Conservation (phyloP, 2,888 invertebrate genomes). For the Galerucella nymphaeae region DNA sequence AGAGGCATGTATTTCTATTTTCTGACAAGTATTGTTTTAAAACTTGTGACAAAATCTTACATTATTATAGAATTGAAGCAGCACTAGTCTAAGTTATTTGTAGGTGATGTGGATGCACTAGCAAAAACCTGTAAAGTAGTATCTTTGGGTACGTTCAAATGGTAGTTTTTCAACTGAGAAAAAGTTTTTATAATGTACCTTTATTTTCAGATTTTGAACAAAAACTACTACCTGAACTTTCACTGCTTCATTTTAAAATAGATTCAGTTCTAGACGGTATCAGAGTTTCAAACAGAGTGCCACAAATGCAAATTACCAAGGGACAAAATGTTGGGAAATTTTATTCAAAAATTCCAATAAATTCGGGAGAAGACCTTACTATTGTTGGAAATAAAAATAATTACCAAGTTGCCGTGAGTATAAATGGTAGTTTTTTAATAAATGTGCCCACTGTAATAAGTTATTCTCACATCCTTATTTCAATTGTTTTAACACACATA, state of each 20-base stretch:
- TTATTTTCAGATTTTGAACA: not conserved
- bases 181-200: too few relatives aligned
- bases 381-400: slow-evolving; percentile 1
- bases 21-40: too few relatives aligned
- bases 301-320: slow-evolving; percentile 4
- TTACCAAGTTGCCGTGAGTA: not conserved
- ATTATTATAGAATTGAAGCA: too few relatives aligned
- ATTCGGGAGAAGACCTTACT: not conserved
- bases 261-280: not conserved
- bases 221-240: not conserved
- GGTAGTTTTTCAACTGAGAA: too few relatives aligned
- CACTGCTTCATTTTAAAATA: slow-evolving; percentile 1
- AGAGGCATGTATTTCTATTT: too few relatives aligned
- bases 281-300: not conserved
- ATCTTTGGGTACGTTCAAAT: too few relatives aligned
- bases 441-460: too few relatives aligned
- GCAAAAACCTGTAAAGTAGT: too few relatives aligned
- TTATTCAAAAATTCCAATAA: too few relatives aligned
- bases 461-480: not conserved
- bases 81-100: too few relatives aligned
- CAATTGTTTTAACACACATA: slow-evolving; percentile 4
- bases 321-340: not conserved
- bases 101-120: too few relatives aligned
- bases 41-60: too few relatives aligned
- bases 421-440: not conserved